These are phyloP conservation scores for Tursiops truncatus DNA, from an alignment of 2,113 vertebrate species.

Conservation along the genomic window DNA sequence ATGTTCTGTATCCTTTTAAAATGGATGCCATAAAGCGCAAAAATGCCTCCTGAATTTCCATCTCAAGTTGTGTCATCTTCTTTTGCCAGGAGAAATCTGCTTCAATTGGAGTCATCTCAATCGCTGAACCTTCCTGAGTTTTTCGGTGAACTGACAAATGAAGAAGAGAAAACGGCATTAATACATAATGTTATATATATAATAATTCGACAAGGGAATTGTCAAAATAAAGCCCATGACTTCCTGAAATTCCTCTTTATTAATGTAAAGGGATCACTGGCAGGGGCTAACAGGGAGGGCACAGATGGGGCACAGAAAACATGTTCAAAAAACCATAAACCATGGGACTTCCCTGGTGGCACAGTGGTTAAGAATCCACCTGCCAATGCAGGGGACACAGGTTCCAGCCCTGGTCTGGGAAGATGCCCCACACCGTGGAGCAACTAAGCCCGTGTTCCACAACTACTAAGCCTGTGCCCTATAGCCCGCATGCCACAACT, in stretches of 20 bases:
- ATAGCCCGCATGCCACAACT: too few species aligned
- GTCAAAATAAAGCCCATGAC: not conserved
- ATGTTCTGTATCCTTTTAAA: constrained; percentile 95
- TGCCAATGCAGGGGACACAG: too few species aligned
- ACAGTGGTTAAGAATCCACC: too few species aligned
- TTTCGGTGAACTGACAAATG: constrained; percentile 85
- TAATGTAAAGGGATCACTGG: not conserved
- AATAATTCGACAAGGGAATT: not conserved
- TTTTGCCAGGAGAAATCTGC: constrained; percentile 98
- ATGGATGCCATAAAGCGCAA: constrained; percentile 97
- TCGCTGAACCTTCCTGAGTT: constrained; percentile 87
- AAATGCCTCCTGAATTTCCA: constrained; percentile 98
- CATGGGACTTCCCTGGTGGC: not conserved
- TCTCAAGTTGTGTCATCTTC: constrained; percentile 93
- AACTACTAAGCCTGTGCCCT: too few species aligned
- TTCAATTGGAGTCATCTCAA: constrained; percentile 97
- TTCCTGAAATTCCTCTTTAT: not conserved
- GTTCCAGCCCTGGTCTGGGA: too few species aligned
- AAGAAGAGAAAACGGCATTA: constrained; percentile 25
- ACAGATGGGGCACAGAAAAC: not conserved
- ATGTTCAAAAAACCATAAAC: not conserved
- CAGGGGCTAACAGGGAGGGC: not conserved
- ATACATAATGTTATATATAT: not conserved
- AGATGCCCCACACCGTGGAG: too few species aligned
- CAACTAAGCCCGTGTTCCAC: too few species aligned